Evolutionary conservation across 1,140 invertebrate species (phyloP).

Genomic region (Lucilia sericata): DNA sequence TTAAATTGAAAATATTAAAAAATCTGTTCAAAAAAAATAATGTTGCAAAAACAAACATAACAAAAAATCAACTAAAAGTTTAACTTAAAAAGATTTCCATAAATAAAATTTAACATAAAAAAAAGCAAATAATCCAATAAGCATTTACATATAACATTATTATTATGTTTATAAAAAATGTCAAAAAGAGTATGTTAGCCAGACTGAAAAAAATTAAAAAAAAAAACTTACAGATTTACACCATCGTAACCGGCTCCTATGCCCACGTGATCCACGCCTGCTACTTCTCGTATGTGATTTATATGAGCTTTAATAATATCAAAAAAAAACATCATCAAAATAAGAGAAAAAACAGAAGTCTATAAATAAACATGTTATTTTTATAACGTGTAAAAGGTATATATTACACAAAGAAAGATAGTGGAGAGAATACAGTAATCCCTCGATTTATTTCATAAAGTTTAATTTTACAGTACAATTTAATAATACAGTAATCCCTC

Average conservation of each 20-base stretch:
- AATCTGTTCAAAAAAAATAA: not conserved
- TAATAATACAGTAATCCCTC: no score
- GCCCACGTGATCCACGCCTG: conserved; percentile 87
- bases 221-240: conserved; percentile 80
- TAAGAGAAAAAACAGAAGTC: not conserved
- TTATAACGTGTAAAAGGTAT: not conserved
- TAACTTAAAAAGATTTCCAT: not conserved
- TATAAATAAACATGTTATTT: conserved; percentile 1
- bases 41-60: not conserved
- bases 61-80: not conserved
- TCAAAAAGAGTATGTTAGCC: not conserved
- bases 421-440: no score
- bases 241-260: conserved; percentile 87
- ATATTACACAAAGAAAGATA: no score
- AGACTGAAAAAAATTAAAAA: not conserved
- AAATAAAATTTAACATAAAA: not conserved
- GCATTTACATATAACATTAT: not conserved
- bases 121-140: not conserved
- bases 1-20: conserved; percentile 26
- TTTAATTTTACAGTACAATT: no score
- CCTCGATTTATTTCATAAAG: no score
- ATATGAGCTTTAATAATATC: conserved; percentile 78
- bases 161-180: no score
- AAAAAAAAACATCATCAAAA: conserved; percentile 49
- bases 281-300: conserved; percentile 84